Evolutionary conservation across 2,888 invertebrate species (phyloP).

Genomic region (Catocala sponsa): DNA sequence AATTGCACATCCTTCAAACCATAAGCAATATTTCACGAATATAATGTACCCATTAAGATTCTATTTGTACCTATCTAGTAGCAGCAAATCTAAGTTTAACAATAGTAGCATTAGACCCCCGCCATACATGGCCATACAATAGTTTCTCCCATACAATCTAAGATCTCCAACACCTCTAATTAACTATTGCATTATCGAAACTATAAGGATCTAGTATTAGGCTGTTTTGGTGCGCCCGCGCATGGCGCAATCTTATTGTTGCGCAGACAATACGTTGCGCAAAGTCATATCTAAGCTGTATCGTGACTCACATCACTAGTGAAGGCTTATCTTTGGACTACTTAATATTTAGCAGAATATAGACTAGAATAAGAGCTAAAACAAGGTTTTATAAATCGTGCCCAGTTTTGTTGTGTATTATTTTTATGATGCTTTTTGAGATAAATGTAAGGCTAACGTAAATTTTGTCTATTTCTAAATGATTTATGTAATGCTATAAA

Average conservation of each 20-base stretch:
- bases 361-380: conserved; percentile 1
- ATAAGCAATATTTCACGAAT: not conserved
- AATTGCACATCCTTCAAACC: too few relatives aligned
- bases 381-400: too few relatives aligned
- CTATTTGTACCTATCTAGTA: conserved; percentile 1
- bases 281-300: conserved; percentile 49
- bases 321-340: conserved; percentile 34
- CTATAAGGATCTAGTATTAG: conserved; percentile 40
- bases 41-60: conserved; percentile 1
- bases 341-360: not conserved
- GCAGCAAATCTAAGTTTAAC: not conserved
- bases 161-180: conserved; percentile 42
- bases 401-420: too few relatives aligned
- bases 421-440: too few relatives aligned
- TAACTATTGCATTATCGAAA: conserved; percentile 44
- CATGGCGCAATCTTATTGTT: conserved; percentile 46
- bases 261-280: conserved; percentile 49
- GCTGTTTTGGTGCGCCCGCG: conserved; percentile 28
- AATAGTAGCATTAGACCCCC: not conserved
- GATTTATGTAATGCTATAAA: too few relatives aligned
- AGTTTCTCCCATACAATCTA: conserved; percentile 43
- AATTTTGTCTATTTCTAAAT: too few relatives aligned
- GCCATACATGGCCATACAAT: conserved; percentile 9
- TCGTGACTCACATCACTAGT: conserved; percentile 53
- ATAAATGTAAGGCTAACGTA: too few relatives aligned